phyloP scores from a whole-genome alignment of 2,113 vertebrate genomes.

The Tachysurus vachellii region DNA sequence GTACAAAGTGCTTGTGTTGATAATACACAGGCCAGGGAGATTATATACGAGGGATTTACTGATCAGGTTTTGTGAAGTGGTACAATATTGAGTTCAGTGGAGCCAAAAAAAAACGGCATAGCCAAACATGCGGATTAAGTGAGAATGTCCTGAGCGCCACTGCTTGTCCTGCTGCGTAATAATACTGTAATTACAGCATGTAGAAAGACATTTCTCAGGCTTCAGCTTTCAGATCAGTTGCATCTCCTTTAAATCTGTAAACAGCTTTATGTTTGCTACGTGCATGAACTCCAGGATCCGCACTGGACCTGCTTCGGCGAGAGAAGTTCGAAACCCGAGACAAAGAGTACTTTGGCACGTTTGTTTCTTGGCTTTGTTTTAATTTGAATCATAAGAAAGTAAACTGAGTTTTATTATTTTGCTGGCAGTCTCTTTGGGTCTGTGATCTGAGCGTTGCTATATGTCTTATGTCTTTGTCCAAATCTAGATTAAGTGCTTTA shows the following conservation, averaged over 20 bases:
- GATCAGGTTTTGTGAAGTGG: neutral
- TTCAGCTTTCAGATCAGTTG: conserved; percentile 10
- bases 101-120: neutral
- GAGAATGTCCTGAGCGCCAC: neutral
- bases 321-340: neutral
- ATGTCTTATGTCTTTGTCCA: conserved; percentile 7
- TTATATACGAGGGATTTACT: neutral
- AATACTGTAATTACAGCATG: conserved; percentile 13
- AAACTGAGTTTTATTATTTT: conserved; percentile 26
- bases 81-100: neutral
- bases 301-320: neutral
- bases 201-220: neutral
- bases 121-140: neutral
- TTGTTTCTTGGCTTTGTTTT: conserved; percentile 19
- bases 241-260: conserved; percentile 28
- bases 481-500: neutral
- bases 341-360: neutral
- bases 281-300: neutral
- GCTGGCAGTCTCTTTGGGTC: neutral
- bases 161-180: neutral
- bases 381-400: conserved; percentile 19
- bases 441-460: neutral
- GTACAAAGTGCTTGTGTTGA: neutral
- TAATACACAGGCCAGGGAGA: neutral
- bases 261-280: neutral